Percentiles rank a stretch among this genome's conserved stretches.
Evolutionary conservation across 2,113 vertebrate species (phyloP).

Genomic region (Erythrolamprus reginae): DNA sequence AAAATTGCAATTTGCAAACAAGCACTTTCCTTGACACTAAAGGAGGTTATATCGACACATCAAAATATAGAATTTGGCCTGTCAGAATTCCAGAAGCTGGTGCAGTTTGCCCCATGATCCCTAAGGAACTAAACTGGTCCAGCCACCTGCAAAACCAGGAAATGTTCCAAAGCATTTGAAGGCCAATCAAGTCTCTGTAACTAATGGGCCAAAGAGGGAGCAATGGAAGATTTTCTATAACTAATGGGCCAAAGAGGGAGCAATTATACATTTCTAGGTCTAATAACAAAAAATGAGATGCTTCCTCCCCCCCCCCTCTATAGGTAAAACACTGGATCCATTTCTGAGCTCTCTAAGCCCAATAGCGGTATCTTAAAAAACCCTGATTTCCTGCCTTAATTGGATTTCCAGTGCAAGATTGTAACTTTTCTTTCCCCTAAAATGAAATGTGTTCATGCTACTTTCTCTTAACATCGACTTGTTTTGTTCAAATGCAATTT

Average conservation of each 20-base stretch:
- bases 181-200: constrained; percentile 7
- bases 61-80: constrained; percentile 13
- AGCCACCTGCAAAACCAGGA: constrained; percentile 3
- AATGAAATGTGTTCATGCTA: not conserved
- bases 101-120: constrained; percentile 1
- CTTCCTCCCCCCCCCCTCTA: too few species aligned
- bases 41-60: constrained; percentile 11
- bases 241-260: not conserved
- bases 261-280: not conserved
- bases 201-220: not conserved
- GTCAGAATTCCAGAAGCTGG: not conserved
- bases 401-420: too few species aligned
- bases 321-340: too few species aligned
- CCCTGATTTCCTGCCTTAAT: too few species aligned
- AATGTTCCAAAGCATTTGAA: constrained; percentile 2
- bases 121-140: constrained; percentile 1
- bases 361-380: too few species aligned
- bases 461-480: not conserved
- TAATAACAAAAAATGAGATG: not conserved
- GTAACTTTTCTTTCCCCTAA: not conserved
- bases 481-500: not conserved
- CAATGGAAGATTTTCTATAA: not conserved
- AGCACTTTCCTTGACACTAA: not conserved
- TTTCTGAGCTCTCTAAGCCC: too few species aligned
- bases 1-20: not conserved